These are phyloP conservation scores for Drosophila kanekoi DNA, from an alignment of 2,888 invertebrate species.

Conservation along the genomic window DNA sequence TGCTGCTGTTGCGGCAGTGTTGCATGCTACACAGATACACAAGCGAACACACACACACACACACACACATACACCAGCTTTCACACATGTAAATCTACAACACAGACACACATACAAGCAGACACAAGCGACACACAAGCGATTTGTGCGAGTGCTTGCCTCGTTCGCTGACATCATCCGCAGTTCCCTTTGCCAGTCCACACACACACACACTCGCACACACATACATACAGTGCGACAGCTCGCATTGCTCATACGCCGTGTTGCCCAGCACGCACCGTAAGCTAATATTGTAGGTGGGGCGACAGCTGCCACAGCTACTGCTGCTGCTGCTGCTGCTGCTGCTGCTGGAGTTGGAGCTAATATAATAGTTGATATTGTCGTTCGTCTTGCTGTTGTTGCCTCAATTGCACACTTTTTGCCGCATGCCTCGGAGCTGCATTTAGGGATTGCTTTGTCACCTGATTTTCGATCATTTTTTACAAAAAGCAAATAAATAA, in stretches of 20 bases:
- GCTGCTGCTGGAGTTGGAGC: constrained; percentile 11
- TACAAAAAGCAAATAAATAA: too few species aligned
- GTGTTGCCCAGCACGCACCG: constrained; percentile 53
- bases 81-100: constrained; percentile 8
- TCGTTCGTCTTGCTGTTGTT: neutral
- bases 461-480: neutral
- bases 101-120: constrained; percentile 1
- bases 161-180: constrained; percentile 77
- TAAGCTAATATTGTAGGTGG: constrained; percentile 51
- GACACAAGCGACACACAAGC: constrained; percentile 20
- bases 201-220: constrained; percentile 7
- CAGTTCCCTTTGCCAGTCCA: constrained; percentile 45
- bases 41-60: constrained; percentile 28
- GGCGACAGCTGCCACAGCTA: neutral
- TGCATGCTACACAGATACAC: constrained; percentile 57
- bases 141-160: constrained; percentile 34
- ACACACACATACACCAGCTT: constrained; percentile 19
- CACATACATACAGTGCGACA: constrained; percentile 18
- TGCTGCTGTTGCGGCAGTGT: constrained; percentile 63
- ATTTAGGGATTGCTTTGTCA: neutral
- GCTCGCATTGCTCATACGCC: constrained; percentile 63
- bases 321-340: constrained; percentile 14
- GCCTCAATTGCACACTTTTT: constrained; percentile 1
- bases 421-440: constrained; percentile 20
- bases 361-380: constrained; percentile 3